Evolutionary conservation across 2,888 invertebrate genomes (phyloP).

Genomic region (Aphidoletes aphidimyza): DNA sequence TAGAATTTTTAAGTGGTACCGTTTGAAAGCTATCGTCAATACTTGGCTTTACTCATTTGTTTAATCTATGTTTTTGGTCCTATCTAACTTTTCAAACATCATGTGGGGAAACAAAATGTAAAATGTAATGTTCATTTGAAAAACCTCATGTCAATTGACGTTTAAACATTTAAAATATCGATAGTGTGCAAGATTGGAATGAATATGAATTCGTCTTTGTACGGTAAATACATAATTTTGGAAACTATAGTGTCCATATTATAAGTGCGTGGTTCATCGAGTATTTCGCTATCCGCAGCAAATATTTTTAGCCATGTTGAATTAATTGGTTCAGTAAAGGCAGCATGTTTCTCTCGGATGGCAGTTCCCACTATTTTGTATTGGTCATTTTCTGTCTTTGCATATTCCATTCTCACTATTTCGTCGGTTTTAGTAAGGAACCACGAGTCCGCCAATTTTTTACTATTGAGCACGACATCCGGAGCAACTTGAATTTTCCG

Average conservation of each 20-base stretch:
- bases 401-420: neutral
- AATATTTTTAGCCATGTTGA: neutral
- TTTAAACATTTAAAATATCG: neutral
- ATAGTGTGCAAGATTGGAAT: neutral
- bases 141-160: too few relatives aligned
- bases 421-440: neutral
- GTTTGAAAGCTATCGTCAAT: too few relatives aligned
- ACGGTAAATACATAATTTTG: neutral
- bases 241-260: neutral
- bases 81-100: too few relatives aligned
- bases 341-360: neutral
- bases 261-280: neutral
- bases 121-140: too few relatives aligned
- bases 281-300: neutral
- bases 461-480: neutral
- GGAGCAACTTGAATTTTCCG: neutral
- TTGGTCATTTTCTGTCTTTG: neutral
- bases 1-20: too few relatives aligned
- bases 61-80: too few relatives aligned
- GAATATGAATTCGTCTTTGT: neutral
- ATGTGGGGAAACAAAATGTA: too few relatives aligned
- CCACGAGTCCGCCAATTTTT: neutral
- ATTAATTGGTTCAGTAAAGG: neutral
- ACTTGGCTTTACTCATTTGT: too few relatives aligned
- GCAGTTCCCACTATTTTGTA: neutral